phyloP scores from a whole-genome alignment of 2,113 vertebrate species.

The Spilogale gracilis region DNA sequence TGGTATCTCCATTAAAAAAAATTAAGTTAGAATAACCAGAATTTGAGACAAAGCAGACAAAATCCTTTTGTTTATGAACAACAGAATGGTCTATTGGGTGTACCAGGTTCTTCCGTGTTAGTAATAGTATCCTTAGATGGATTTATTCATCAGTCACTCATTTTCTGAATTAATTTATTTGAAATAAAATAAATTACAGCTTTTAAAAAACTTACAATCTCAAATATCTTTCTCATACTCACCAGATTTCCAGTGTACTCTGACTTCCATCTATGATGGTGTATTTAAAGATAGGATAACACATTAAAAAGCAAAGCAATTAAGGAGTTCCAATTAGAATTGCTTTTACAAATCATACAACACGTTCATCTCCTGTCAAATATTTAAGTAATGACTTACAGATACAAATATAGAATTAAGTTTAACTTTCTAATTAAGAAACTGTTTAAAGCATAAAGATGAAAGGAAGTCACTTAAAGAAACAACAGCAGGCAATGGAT shows the following conservation, averaged over 20 bases:
- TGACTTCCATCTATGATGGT: background rate
- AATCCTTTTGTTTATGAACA: background rate
- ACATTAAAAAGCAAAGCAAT: background rate
- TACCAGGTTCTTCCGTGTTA: background rate
- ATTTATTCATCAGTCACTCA: background rate
- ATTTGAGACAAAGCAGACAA: background rate
- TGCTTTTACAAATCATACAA: background rate
- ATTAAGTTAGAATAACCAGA: background rate
- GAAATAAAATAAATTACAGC: background rate
- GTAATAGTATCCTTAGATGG: background rate
- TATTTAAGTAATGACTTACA: background rate
- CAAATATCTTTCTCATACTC: background rate
- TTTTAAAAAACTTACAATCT: background rate
- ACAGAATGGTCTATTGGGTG: background rate
- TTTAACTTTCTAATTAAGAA: background rate
- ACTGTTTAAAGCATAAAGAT: constrained; percentile 8
- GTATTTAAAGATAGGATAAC: background rate
- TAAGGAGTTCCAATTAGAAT: background rate
- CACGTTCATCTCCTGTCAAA: background rate
- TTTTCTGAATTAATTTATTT: background rate
- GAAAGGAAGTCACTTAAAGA: background rate
- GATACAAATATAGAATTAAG: background rate
- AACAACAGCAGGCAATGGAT: background rate
- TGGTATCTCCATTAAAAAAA: background rate
- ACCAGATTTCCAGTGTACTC: background rate